Evolutionary conservation across 30 jellyfish, hydroid and myxozoan genomes (phyloP).

Genomic region (Pseudorhiza aurosa): DNA sequence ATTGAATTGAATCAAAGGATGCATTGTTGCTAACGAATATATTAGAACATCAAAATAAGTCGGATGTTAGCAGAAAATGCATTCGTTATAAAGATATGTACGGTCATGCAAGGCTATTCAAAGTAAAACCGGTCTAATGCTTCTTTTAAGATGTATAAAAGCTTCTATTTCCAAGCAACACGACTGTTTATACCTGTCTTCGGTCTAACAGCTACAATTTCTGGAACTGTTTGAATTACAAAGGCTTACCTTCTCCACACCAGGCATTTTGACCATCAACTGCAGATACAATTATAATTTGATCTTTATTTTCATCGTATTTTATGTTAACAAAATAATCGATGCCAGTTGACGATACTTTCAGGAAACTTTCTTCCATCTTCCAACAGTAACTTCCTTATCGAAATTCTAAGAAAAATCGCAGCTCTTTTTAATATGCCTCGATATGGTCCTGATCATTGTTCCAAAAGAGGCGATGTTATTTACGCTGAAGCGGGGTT

Average conservation of each 20-base stretch:
- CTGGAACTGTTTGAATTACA: too few species aligned
- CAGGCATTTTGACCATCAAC: constrained; percentile 43
- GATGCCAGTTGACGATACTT: constrained; percentile 16
- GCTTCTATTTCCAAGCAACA: too few species aligned
- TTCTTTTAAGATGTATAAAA: too few species aligned
- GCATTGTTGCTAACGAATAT: too few species aligned
- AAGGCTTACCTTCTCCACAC: constrained; percentile 73
- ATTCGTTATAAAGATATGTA: too few species aligned
- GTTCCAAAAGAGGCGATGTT: neutral
- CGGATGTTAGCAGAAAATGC: too few species aligned
- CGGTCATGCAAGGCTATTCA: too few species aligned
- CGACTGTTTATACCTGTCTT: too few species aligned
- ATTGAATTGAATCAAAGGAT: too few species aligned
- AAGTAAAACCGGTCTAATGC: too few species aligned
- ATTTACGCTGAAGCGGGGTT: neutral
- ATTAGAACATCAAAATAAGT: too few species aligned
- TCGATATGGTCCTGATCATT: neutral
- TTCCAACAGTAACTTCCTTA: constrained; percentile 28
- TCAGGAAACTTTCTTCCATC: constrained; percentile 52
- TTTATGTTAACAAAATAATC: constrained; percentile 17
- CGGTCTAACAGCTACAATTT: too few species aligned
- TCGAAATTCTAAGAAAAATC: constrained; percentile 14
- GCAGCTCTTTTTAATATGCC: neutral
- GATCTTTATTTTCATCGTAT: constrained; percentile 1
- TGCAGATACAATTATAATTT: neutral